phyloP scores from a whole-genome alignment of 2,113 vertebrate species.

The Heptranchias perlo region DNA sequence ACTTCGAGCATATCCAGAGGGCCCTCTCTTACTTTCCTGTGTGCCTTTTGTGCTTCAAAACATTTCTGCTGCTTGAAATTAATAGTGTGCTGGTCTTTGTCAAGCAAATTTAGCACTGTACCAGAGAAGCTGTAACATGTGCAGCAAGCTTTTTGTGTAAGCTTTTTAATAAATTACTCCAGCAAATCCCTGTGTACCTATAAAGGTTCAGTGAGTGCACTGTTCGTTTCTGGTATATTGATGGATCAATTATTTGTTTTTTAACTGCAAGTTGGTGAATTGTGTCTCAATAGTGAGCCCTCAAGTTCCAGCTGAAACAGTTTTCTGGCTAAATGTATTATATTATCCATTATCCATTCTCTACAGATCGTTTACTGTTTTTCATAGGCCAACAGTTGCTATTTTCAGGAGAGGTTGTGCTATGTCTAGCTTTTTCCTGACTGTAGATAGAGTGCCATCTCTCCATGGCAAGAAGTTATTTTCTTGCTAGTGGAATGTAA shows the following conservation, averaged over 20 bases:
- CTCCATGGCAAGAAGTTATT: background rate
- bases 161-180: background rate
- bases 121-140: background rate
- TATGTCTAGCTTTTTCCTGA: background rate
- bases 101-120: background rate
- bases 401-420: background rate
- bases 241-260: background rate
- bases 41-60: background rate
- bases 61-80: conserved; percentile 6
- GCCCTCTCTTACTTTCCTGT: background rate
- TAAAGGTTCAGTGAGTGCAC: background rate
- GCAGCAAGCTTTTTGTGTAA: background rate
- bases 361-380: background rate
- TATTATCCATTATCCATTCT: background rate
- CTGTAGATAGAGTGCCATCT: background rate
- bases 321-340: background rate
- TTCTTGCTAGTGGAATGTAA: background rate
- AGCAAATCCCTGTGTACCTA: background rate
- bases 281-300: background rate
- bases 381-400: background rate
- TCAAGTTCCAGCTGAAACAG: background rate
- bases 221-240: too few relatives aligned
- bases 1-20: background rate
- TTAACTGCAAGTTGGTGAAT: background rate
- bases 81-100: background rate